Base-by-base conservation (phyloP, 2,888 invertebrate genomes). In the Tachystola acroxantha region DNA sequence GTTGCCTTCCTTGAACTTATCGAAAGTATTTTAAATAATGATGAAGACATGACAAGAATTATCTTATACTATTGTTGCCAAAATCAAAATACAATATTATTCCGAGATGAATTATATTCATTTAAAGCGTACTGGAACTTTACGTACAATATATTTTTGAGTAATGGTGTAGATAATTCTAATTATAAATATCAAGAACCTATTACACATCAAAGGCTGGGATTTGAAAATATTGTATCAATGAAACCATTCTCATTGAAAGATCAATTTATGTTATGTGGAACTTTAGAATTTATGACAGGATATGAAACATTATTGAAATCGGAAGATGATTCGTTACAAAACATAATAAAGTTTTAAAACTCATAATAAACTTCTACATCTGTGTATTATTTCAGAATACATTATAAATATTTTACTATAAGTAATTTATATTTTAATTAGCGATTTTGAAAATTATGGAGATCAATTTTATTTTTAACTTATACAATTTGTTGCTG, bases 51-150 rank as follows among this genome's bases (percentile, higher is more conserved):
- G 51, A 91, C 91, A 1, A 80, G 87, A 60, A 60, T 95, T 24
- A 67, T 81, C 37, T 80, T 95, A 43, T 67, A 89, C 37, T 92
- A 89, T 57, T 92, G 92, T 52, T 92, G 91, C 60, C 69, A 78
- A 46, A 80, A 75, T 46, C 62, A 88, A 33, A 61, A 88, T 5
- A 87, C 88, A 42, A 88, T 94, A 43, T 76, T 91, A 38, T 86
- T 94, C 37, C 88, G 92, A 42, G 69, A 90, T 6, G 84, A 90
- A 43, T 60, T 95, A 9, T 88, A 90, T 50, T 68, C 81, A 7
- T 90, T 89, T 49, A 77, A 78, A 19, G 73, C 80, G 14, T 91
- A 84, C 67, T 95, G 95, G 94, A 95, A 95, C 77, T 95, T 94
- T 63, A 76, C 74, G n/a, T 90, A 90, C 46, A 75, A 81, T 27